Evolutionary conservation across 2,113 vertebrate genomes (phyloP), one percentile per base, ranked within the genome.

Genomic region (Notiomystis cincta): DNA sequence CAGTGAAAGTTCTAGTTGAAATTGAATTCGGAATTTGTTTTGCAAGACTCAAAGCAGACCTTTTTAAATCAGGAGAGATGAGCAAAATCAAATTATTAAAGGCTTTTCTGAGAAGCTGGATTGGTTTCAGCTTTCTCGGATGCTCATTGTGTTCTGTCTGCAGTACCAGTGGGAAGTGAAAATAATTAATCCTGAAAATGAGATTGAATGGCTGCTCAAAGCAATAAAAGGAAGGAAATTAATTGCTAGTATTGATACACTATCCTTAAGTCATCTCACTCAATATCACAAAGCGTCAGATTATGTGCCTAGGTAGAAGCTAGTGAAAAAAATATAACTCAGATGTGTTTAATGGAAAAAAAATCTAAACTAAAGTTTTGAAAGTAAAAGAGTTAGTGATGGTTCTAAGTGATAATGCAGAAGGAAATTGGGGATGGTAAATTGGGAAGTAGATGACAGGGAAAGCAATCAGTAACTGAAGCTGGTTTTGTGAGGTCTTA

Each of bases 161-260:
- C 15, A 87, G 62, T 81, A 79, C 28, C 45, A 21, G 73, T 60
- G n/a, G 77, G 69, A 97, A 89, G 71, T 38, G 61, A 96, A 96
- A 94, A 40, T 90, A 95, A 85, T 92, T 82, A 94, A 94, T 35
- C 31, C 21, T 58, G 37, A 87, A 78, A 92, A 91, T 77, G 72
- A 87, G 44, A 92, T 85, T 81, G 87, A 81, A 93, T 16, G 66
- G 9, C n/a, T 93, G 28, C 58, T 95, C 57, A 93, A 88, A 91
- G 77, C 56, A 85, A 54, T 72, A 88, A 72, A 96, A 91, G 33
- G 56, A 95, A 91, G 51, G 42, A 96, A 95, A 94, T 80, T 80
- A 20, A 80, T 77, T 89, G 61, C 69, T 85, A 28, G 27, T 61
- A 81, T 54, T 65, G 48, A 90, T 44, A 80, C 3, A 24, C 62